Conservation (phyloP, 2,888 invertebrate genomes). For the Pharmacophagus antenor region DNA sequence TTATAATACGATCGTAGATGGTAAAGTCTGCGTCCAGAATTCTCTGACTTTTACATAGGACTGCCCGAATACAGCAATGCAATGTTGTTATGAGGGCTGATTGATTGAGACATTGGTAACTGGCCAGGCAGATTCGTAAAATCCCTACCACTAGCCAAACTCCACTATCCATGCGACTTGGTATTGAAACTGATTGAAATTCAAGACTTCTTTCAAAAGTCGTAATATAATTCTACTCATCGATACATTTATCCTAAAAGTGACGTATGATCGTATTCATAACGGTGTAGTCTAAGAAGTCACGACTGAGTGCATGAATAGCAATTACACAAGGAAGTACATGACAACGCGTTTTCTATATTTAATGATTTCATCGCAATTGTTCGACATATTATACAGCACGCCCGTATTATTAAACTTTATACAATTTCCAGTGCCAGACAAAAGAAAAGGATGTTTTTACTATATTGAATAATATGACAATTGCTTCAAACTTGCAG, state of each 20-base stretch:
- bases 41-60: too few species aligned
- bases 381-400: constrained; percentile 6
- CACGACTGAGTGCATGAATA: constrained; percentile 6
- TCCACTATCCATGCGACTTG: too few species aligned
- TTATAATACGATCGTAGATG: too few species aligned
- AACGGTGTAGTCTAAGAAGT: constrained; percentile 1
- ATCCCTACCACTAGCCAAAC: too few species aligned
- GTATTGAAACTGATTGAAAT: too few species aligned
- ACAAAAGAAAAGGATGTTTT: constrained; percentile 2
- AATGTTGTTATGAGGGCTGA: too few species aligned
- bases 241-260: background rate
- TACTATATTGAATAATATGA: background rate
- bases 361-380: constrained; percentile 18
- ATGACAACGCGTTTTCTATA: constrained; percentile 10
- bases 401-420: background rate
- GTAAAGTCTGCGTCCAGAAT: too few species aligned
- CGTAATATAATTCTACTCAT: constrained; percentile 1
- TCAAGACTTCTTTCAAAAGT: too few species aligned
- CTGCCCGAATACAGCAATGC: too few species aligned
- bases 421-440: background rate
- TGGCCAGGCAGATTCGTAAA: too few species aligned
- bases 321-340: constrained; percentile 10
- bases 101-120: too few species aligned
- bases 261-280: background rate
- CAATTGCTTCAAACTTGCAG: background rate